Base-by-base conservation (phyloP, 1,140 invertebrate species). In the Muscidifurax raptorellus region DNA sequence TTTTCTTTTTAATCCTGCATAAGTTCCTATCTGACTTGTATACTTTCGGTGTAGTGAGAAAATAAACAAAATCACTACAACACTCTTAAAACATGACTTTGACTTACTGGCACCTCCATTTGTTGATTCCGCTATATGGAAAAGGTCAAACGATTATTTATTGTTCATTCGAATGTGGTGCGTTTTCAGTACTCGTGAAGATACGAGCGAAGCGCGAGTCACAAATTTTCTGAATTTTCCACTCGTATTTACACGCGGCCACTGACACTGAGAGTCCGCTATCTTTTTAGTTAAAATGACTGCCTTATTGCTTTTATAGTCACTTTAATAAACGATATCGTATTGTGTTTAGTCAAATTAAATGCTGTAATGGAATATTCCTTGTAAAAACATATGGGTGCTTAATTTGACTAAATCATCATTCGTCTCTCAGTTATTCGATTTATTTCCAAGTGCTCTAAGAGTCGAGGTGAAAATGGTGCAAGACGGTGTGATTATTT, bases 91-190 rank as follows among this genome's bases (percentile, higher is more conserved):
- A 92, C 84, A 40, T 90, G 87, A 86, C 91, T 59, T 91, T 89
- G 92, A 97, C 96, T 97, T 96, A 97, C 96, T 97, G 94, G 96
- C 95, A 94, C 96, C 96, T 96, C 95, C 96, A 96, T 96, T 96
- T 93, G 96, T 94, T 89, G 95, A 96, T 94, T 96, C 96, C 94
- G 95, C 96, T 97, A 95, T 86, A 86, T 81, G 81, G 52, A 89
- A 91, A 91, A 90, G 32, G 72, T 89, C 67, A 83, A 89, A 88
- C 74, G 87, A 92, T 92, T 92, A 92, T 90, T 92, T 76, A 88
- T 64, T 66, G 85, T 90, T 90, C 84, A 84, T 71, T 80, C 47
- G 77, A 67, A 30, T 86, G 47, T 85, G 86, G 47, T 83, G 80
- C 72, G 72, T 87, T 85, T 69, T 82, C 36, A 88, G 86, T 86